A percentile compares a stretch with the other conserved stretches of the same genome.
phyloP scores from a whole-genome alignment of 2,888 invertebrate species.

The Pristionchus entomophagus region DNA sequence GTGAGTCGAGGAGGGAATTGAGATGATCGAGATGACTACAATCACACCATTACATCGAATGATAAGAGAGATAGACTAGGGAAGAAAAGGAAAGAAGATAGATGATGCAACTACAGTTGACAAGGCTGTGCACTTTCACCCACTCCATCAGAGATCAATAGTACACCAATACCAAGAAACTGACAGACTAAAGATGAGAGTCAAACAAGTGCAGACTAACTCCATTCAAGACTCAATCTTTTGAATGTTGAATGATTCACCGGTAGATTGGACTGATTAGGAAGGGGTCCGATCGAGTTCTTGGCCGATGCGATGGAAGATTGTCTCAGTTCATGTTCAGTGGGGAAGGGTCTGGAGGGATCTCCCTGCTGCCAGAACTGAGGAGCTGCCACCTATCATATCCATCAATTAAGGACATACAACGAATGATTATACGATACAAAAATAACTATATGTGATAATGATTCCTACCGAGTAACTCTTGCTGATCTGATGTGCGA shows the following conservation, averaged over 20 bases:
- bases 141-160: background rate
- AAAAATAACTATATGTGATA: background rate
- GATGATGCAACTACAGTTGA: slow-evolving; percentile 6
- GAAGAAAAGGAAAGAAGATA: background rate
- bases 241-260: no score
- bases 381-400: slow-evolving; percentile 54
- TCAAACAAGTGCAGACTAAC: no score
- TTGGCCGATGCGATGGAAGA: slow-evolving; percentile 20
- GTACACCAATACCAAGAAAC: no score
- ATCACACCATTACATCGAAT: slow-evolving; percentile 39
- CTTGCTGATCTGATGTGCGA: slow-evolving; percentile 70
- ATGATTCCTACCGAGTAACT: slow-evolving; percentile 65
- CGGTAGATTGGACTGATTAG: background rate
- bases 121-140: slow-evolving; percentile 12
- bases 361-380: slow-evolving; percentile 67
- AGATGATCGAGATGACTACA: slow-evolving; percentile 10
- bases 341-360: slow-evolving; percentile 72
- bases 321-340: slow-evolving; percentile 69
- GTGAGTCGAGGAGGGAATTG: slow-evolving; percentile 9
- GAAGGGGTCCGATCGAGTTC: background rate
- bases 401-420: background rate
- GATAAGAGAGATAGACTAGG: background rate
- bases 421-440: background rate
- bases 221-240: no score
- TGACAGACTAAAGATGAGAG: no score